Conservation (phyloP, 1,140 invertebrate genomes). For the Capitella teleta region DNA sequence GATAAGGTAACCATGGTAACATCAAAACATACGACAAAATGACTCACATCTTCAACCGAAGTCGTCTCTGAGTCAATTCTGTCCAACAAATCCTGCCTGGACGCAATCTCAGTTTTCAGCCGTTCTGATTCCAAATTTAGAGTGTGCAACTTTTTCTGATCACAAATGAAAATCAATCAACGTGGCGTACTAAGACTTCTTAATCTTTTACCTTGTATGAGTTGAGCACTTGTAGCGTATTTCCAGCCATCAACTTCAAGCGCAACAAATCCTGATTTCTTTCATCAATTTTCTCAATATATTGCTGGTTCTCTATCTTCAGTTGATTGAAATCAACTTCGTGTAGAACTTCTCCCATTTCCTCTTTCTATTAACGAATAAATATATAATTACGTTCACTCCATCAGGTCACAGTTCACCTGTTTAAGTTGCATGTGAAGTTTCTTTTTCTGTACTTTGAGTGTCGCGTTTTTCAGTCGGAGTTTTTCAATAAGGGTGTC, state of each 20-base stretch:
- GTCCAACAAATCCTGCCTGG: slow-evolving; percentile 29
- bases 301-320: slow-evolving; percentile 43
- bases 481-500: slow-evolving; percentile 41
- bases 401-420: too few species aligned
- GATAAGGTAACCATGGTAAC: too few species aligned
- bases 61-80: slow-evolving; percentile 34
- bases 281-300: slow-evolving; percentile 42
- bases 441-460: slow-evolving; percentile 41
- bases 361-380: slow-evolving; percentile 36
- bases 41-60: slow-evolving; percentile 28
- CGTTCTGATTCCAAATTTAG: slow-evolving; percentile 35
- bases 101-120: slow-evolving; percentile 30
- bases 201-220: slow-evolving; percentile 25
- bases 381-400: not conserved
- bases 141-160: slow-evolving; percentile 36
- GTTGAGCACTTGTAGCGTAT: slow-evolving; percentile 37
- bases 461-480: slow-evolving; percentile 36
- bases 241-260: slow-evolving; percentile 39
- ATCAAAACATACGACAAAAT: too few species aligned
- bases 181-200: not conserved
- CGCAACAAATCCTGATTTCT: slow-evolving; percentile 39
- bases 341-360: slow-evolving; percentile 43
- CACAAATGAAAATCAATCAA: slow-evolving; percentile 3
- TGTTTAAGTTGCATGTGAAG: slow-evolving; percentile 40
- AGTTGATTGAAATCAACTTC: slow-evolving; percentile 43